Base-by-base conservation (phyloP, 2,888 invertebrate species). In the Eueremaeus valkanovi region DNA sequence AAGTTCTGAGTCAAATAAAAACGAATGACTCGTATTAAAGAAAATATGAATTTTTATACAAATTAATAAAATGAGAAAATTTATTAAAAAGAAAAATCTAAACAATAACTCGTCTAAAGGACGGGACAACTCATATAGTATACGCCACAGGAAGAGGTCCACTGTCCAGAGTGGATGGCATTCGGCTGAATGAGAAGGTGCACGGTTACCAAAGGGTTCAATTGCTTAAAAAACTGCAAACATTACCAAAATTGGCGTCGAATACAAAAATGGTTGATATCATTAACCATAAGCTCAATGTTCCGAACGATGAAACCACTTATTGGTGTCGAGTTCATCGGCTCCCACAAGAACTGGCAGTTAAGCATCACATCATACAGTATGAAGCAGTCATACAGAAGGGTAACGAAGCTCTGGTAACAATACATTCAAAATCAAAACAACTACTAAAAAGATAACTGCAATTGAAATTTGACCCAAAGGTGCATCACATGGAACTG, bases 401-500 rank as follows among this genome's bases (percentile, higher is more conserved):
- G 77, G 90, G 90, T 0, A 92, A 91, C 80, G 92, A 93, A 82
- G 91, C 91, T 29, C 82, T 98, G 31, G 95, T 66, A 36, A 36
- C n/a, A n/a, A n/a, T n/a, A n/a, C n/a, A n/a, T n/a, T n/a, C n/a
- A n/a, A n/a, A n/a, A n/a, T n/a, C n/a, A n/a, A n/a, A n/a, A n/a
- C n/a, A n/a, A n/a, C n/a, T n/a, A n/a, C n/a, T n/a, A n/a, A n/a
- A n/a, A n/a, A n/a, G n/a, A n/a, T n/a, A n/a, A n/a, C n/a, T n/a
- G n/a, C n/a, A n/a, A n/a, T n/a, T n/a, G n/a, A n/a, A n/a, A n/a
- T n/a, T n/a, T 9, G 6, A n/a, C 21, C 5, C 21, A 21, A 13
- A 66, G 66, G 66, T 99, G 0, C 99, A 99, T 84, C 99, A 99
- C 83, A 95, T 99, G 93, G 98, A 99, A 86, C 89, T 98, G 0